Percentiles rank a stretch among this genome's conserved stretches.
These are phyloP conservation scores for Eubasilissa splendida DNA, from an alignment of 2,888 invertebrate species.

Conservation along the genomic window DNA sequence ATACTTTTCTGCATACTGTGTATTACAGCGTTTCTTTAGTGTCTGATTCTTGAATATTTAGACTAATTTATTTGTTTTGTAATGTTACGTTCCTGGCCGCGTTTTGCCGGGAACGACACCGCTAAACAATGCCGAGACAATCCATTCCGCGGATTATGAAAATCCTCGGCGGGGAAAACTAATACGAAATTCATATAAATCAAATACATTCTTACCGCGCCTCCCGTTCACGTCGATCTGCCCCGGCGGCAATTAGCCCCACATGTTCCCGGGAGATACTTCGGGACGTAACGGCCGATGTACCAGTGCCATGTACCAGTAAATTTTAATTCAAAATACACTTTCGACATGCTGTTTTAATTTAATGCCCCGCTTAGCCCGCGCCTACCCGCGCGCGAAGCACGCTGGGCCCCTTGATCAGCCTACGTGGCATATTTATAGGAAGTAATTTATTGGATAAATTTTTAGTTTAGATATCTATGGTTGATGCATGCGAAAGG, in stretches of 20 bases:
- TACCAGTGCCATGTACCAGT: neutral
- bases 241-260: constrained; percentile 30
- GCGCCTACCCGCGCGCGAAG: neutral
- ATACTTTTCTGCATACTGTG: too few relatives aligned
- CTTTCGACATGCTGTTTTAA: constrained; percentile 35
- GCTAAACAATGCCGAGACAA: constrained; percentile 8
- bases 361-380: constrained; percentile 29
- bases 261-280: constrained; percentile 34
- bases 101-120: too few relatives aligned
- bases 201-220: constrained; percentile 21
- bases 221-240: constrained; percentile 11
- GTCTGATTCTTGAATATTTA: too few relatives aligned
- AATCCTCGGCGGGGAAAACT: neutral
- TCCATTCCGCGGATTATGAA: neutral
- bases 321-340: constrained; percentile 37
- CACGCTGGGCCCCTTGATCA: neutral
- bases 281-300: constrained; percentile 24
- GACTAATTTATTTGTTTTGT: too few relatives aligned
- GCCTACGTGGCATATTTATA: neutral
- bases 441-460: too few relatives aligned
- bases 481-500: too few relatives aligned
- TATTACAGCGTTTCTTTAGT: too few relatives aligned
- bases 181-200: constrained; percentile 35
- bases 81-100: too few relatives aligned
- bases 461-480: too few relatives aligned